Base-by-base conservation (phyloP, 2,888 invertebrate species). In the Galeopsomyia nigrocyanea region DNA sequence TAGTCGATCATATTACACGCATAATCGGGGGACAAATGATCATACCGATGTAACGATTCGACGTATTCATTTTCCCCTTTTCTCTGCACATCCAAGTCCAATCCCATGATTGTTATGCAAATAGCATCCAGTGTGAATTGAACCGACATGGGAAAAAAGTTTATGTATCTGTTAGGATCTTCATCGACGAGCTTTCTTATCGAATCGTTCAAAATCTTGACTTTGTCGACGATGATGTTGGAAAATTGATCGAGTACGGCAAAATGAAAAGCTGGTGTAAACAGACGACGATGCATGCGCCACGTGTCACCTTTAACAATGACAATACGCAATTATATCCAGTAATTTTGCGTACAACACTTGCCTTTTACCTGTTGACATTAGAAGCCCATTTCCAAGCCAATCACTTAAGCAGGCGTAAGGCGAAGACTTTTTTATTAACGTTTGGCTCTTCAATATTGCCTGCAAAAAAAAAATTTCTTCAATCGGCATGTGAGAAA, bases 71-170 rank as follows among this genome's bases (percentile, higher is more conserved):
- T 87, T 31, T 88, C 86, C 5, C 77, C 77, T 49, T 88, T 82
- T 31, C 88, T 86, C 80, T 89, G 88, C 6, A 88, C 88, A 78
- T 88, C 85, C 14, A 92, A 85, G 64, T 87, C 82, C 2, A 88
- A 87, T 0, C 92, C 92, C 92, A 92, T 92, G 0, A 92, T 91
- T 3, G 92, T 91, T 81, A 92, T 21, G 73, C 88, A 88, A 68
- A 89, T 88, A 3, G 88, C 83, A 77, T 89, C 89, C 68, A 89
- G 77, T 0, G 89, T 88, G 3, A 88, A 87, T 70, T 89, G 87
- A 71, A 87, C 87, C 16, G 87, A 79, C 72, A 87, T 82, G 0
- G 86, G 85, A 76, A 89, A 90, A 49, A 90, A 86, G 77, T 91
- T 88, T 13, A 89, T 79, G 2, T 80, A 71, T 26, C 79, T 72